Base-by-base conservation (phyloP, 2,797 vertebrate species). In the Tamandua tetradactyla region DNA sequence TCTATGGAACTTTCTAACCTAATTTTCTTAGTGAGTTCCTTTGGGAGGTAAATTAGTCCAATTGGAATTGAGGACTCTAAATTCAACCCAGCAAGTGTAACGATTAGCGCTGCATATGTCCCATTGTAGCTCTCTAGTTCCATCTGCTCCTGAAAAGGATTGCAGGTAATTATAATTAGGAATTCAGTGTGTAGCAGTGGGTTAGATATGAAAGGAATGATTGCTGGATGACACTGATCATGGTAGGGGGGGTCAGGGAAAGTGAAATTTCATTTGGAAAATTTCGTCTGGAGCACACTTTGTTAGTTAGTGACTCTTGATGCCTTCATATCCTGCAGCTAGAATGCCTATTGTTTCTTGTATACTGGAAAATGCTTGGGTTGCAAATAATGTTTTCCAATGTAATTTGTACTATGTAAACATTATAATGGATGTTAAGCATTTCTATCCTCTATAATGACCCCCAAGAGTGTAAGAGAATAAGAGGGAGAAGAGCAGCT, bases 131-230 rank as follows among this genome's bases (percentile, higher is more conserved):
- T 55, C 66, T 91, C 35, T 62, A 40, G 47, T 62, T 86, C 83
- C 87, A 82, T 94, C 81, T 94, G 87, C 85, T 90, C 17, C 2
- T 85, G 57, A 88, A 88, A 94, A 94, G 72, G 85, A 88, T 79
- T 47, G 10, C 0, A 17, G 47, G 8, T 83, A 55, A 90, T 87
- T 93, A 78, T 87, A 83, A 86, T 92, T 93, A 93, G 62, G 62
- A 79, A 86, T 78, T 84, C 87, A 94, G 92, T 71, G 75, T 92
- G 47, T 85, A 15, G 57, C 23, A 85, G 57, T 22, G 55, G 49
- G 64, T 81, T 87, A 89, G 66, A 76, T 69, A n/a, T 42, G 74
- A 72, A 83, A 76, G n/a, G 62, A 81, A 59, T 78, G 49, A 91
- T 18, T 87, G 10, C 87, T 66, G 9, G 72, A 94, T 96, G 57